Evolutionary conservation across 2,888 invertebrate genomes (phyloP).

Genomic region (Aphidius colemani): DNA sequence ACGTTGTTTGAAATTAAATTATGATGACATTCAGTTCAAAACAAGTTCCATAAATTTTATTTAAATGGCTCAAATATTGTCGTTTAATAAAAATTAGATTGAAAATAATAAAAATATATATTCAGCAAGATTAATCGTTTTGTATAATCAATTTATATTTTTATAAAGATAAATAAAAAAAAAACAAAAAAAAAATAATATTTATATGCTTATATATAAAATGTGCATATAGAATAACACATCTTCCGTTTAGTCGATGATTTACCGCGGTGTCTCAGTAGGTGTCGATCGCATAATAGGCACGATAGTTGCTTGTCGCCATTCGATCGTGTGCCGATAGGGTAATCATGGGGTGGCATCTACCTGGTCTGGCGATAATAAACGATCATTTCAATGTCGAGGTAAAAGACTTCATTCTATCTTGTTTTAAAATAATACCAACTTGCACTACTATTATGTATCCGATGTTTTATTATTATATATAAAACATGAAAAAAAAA

Average conservation of each 20-base stretch:
- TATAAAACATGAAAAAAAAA: not conserved
- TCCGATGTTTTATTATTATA: not conserved
- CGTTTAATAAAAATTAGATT: slow-evolving; percentile 24
- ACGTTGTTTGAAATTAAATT: slow-evolving; percentile 12
- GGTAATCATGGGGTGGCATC: slow-evolving; percentile 56
- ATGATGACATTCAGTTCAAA: slow-evolving; percentile 7
- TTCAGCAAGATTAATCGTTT: too few species aligned
- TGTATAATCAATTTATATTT: too few species aligned
- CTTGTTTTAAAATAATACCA: not conserved
- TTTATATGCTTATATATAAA: slow-evolving; percentile 32
- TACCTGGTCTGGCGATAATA: slow-evolving; percentile 49
- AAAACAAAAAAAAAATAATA: not conserved
- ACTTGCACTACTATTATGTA: not conserved
- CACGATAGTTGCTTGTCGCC: slow-evolving; percentile 50
- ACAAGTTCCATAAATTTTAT: slow-evolving; percentile 16
- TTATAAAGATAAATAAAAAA: not conserved
- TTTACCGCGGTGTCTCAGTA: slow-evolving; percentile 51
- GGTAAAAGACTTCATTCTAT: not conserved
- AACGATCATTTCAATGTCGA: slow-evolving; percentile 43
- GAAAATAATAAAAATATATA: not conserved
- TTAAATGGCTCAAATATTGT: slow-evolving; percentile 38
- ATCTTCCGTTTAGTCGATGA: slow-evolving; percentile 36
- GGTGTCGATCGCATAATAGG: slow-evolving; percentile 57
- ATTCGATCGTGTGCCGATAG: slow-evolving; percentile 50
- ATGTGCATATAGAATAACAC: too few species aligned